Base-by-base conservation (phyloP, 1,140 invertebrate species). In the Pentalonia nigronervosa region DNA sequence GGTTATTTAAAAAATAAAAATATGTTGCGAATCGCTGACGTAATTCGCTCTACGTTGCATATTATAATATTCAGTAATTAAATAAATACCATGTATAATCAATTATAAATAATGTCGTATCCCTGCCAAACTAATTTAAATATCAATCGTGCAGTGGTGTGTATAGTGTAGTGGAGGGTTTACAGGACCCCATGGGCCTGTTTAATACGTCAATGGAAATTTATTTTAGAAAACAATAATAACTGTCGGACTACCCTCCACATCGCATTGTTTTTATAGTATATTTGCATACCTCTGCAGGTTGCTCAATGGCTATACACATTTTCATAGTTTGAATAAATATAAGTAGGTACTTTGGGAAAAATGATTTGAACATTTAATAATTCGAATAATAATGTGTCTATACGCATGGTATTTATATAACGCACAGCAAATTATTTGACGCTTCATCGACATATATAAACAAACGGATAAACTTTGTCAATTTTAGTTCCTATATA, bases 141-240 rank as follows among this genome's bases (percentile, higher is more conserved):
- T 76, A 76, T 76, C 60, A 76, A 76, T 76, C 30, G 60, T 76
- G n/a, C n/a, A n/a, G 30, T 76, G 60, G 14, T 17, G 60, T 76
- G 60, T 67, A 67, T 4, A 17, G 60, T 11, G 60, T 34, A n/a
- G 60, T 17, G 30, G 8, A n/a, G 60, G 60, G 60, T n/a, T 76
- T 76, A 76, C 60, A 17, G 60, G 4, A 17, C 60, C n/a, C 60
- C n/a, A n/a, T 4, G 60, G 14, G 30, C 60, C n/a, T 76, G 60
- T 76, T 76, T 76, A 76, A 76, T n/a, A 76, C n/a, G 60, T 76
- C 60, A 76, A n/a, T 76, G n/a, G n/a, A 76, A 76, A 76, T 76
- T 76, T 76, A 76, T 76, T 76, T 76, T 76, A 76, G 60, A 76
- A 76, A 76, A 76, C 60, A 76, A 34, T n/a, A 76, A 76, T 76